A percentile compares a stretch with the other conserved stretches of the same genome.
These are phyloP conservation scores for Conistra vaccinii DNA, from an alignment of 2,888 invertebrate species.

Conservation along the genomic window DNA sequence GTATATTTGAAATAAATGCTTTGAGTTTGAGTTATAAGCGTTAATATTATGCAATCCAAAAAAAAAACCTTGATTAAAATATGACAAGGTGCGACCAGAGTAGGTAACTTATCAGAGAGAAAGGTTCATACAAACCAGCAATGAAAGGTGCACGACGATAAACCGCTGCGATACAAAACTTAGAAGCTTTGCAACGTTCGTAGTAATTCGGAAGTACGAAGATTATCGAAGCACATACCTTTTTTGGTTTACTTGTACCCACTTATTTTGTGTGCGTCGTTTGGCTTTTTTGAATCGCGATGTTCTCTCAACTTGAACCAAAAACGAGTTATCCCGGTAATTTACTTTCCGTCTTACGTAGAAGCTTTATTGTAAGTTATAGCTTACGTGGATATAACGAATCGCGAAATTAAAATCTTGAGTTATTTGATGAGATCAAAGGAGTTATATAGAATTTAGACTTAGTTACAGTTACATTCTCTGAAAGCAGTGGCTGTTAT, in stretches of 20 bases:
- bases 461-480: neutral
- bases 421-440: conserved; percentile 39
- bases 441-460: neutral
- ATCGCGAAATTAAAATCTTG: conserved; percentile 51
- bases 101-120: neutral
- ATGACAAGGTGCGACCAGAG: neutral
- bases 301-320: conserved; percentile 35
- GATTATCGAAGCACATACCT: neutral
- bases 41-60: too few species aligned
- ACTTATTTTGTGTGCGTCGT: neutral
- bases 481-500: neutral
- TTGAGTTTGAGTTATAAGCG: too few species aligned
- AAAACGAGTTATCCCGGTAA: conserved; percentile 60
- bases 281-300: neutral
- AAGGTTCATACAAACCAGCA: neutral
- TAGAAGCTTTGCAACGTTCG: neutral
- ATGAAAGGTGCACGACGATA: neutral
- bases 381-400: conserved; percentile 52
- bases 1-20: too few species aligned
- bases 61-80: neutral
- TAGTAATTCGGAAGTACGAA: neutral
- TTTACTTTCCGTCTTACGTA: conserved; percentile 64
- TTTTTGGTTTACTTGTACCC: neutral
- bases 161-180: neutral
- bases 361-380: conserved; percentile 63